Percentiles rank a stretch among this genome's conserved stretches.
Conservation (phyloP, 1,140 invertebrate species). For the Carposina sasakii region DNA sequence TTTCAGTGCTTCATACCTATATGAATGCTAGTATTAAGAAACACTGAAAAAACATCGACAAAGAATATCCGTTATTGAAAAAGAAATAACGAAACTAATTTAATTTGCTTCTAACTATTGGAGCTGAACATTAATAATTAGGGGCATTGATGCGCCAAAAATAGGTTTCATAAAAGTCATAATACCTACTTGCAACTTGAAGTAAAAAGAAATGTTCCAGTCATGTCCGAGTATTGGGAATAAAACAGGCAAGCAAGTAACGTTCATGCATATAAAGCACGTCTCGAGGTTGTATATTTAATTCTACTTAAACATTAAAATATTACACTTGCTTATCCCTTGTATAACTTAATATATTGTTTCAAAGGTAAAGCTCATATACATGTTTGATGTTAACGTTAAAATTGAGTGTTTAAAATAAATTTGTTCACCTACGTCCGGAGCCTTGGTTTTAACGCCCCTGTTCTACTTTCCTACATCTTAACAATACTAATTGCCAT, state of each 20-base stretch:
- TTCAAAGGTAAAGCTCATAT: too few species aligned
- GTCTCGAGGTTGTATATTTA: background rate
- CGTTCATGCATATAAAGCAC: background rate
- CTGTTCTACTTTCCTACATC: conserved; percentile 59
- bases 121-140: too few species aligned
- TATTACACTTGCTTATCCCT: too few species aligned
- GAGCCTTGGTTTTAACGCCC: conserved; percentile 55
- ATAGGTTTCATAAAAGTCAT: too few species aligned
- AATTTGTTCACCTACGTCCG: conserved; percentile 49
- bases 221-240: too few species aligned
- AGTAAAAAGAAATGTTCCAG: too few species aligned
- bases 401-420: conserved; percentile 37
- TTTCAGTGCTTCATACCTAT: conserved; percentile 41
- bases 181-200: too few species aligned
- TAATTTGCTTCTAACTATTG: too few species aligned
- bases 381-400: conserved; percentile 30
- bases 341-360: too few species aligned
- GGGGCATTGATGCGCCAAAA: too few species aligned
- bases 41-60: conserved; percentile 20
- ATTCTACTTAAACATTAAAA: too few species aligned
- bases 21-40: conserved; percentile 27
- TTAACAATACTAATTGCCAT: conserved; percentile 53
- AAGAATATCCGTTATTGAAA: conserved; percentile 13
- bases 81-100: conserved; percentile 10
- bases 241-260: too few species aligned